Conservation (phyloP, 2,888 invertebrate genomes). For the Melanchra persicariae region DNA sequence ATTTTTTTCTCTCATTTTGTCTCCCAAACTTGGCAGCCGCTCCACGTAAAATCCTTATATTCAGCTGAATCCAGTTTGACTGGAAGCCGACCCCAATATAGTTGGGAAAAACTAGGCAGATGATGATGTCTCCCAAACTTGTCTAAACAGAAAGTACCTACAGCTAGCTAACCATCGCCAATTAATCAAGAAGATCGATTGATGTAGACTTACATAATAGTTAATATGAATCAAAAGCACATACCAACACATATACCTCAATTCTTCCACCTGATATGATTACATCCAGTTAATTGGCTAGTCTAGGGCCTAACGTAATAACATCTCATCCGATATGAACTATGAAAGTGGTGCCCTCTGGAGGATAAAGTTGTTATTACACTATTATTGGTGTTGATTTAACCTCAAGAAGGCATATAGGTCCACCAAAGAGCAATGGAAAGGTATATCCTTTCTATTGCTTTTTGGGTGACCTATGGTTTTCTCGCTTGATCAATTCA, state of each 20-base stretch:
- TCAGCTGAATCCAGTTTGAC: no score
- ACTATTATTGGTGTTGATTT: slow-evolving; percentile 14
- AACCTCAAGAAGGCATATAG: slow-evolving; percentile 2
- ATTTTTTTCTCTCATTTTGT: no score
- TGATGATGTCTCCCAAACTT: no score
- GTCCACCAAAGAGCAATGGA: no score
- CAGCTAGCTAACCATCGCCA: background rate
- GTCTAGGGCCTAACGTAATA: slow-evolving; percentile 42
- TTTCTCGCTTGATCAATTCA: no score
- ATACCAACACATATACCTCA: slow-evolving; percentile 1
- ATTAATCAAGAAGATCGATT: background rate
- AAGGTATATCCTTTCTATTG: no score
- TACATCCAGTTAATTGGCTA: slow-evolving; percentile 47
- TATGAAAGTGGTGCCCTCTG: slow-evolving; percentile 29
- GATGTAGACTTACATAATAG: background rate
- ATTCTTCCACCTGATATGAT: slow-evolving; percentile 26
- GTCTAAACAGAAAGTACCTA: background rate
- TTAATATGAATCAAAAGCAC: slow-evolving; percentile 3
- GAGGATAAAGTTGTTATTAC: slow-evolving; percentile 26
- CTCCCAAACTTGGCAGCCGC: no score
- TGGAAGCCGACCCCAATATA: no score
- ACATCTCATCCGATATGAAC: slow-evolving; percentile 26
- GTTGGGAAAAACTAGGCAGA: no score
- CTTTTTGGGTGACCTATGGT: no score
- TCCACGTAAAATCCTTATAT: no score